phyloP scores from a whole-genome alignment of 2,113 vertebrate species.

The Cathartes aura region DNA sequence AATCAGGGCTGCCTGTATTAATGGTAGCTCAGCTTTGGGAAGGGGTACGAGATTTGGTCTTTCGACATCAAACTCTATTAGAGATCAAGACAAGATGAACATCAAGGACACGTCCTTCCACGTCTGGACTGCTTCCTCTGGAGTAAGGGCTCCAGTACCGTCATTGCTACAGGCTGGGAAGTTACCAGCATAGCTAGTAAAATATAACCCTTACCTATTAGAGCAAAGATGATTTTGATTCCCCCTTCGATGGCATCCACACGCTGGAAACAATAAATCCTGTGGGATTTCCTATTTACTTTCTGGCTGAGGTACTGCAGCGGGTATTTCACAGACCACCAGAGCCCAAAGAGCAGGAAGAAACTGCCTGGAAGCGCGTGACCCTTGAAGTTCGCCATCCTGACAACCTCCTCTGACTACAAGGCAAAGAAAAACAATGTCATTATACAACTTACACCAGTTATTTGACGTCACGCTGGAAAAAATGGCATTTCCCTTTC shows the following conservation, averaged over 20 bases:
- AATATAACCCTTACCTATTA: constrained; percentile 82
- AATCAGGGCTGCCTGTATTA: background rate
- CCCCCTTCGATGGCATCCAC: constrained; percentile 86
- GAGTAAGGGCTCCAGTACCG: background rate
- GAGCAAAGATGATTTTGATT: constrained; percentile 76
- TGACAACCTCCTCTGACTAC: background rate
- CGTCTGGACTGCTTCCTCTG: background rate
- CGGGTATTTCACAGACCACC: constrained; percentile 88
- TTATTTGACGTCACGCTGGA: background rate
- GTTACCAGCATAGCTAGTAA: background rate
- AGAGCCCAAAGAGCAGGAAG: constrained; percentile 89
- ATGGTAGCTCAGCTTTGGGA: background rate
- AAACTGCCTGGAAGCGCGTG: constrained; percentile 93
- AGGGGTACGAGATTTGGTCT: background rate
- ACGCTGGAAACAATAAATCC: constrained; percentile 55
- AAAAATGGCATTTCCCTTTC: background rate
- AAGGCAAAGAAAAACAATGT: background rate
- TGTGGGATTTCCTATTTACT: constrained; percentile 38
- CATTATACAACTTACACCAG: background rate
- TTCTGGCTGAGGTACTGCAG: constrained; percentile 79
- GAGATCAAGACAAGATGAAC: background rate
- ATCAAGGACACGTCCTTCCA: background rate
- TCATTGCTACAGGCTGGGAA: background rate
- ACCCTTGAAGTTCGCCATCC: constrained; percentile 96
- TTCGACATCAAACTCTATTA: background rate